A percentile compares a stretch with the other conserved stretches of the same genome.
These are phyloP conservation scores for Sebastiscus albofasciatus DNA, from an alignment of 2,797 vertebrate genomes.

Conservation along the genomic window DNA sequence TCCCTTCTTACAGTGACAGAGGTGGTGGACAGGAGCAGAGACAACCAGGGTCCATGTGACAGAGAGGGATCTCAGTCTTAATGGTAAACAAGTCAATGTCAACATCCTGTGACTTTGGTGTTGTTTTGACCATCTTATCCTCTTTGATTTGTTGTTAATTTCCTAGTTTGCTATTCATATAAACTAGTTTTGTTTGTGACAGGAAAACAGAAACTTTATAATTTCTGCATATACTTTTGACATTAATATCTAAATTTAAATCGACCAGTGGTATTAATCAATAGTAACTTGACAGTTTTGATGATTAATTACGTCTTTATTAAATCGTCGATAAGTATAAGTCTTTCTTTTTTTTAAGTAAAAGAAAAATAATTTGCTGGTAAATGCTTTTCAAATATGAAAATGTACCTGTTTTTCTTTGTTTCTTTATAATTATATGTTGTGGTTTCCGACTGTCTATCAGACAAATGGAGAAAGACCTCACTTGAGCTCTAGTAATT, in stretches of 20 bases:
- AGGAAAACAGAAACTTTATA: not conserved
- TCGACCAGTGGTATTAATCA: not conserved
- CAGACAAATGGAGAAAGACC: not conserved
- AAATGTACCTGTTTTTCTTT: not conserved
- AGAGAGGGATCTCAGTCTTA: not conserved
- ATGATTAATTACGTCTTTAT: not conserved
- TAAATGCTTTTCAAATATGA: not conserved
- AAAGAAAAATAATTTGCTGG: not conserved
- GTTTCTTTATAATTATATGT: not conserved
- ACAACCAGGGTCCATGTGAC: conserved; percentile 78
- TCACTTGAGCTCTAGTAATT: not conserved
- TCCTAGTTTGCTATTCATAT: not conserved
- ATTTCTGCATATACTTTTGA: not conserved
- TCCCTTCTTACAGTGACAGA: conserved; percentile 39
- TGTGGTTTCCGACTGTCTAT: not conserved
- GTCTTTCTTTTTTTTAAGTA: not conserved
- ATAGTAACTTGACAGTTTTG: not conserved
- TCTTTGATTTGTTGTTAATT: not conserved
- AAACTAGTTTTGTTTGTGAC: not conserved
- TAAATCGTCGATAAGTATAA: not conserved
- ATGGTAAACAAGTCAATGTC: conserved; percentile 64
- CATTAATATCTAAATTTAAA: not conserved
- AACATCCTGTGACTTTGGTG: conserved; percentile 28
- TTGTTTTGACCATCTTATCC: conserved; percentile 37
- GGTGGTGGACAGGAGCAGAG: conserved; percentile 31